phyloP scores from a whole-genome alignment of 2,797 vertebrate species.

The Catostomus latipinnis region DNA sequence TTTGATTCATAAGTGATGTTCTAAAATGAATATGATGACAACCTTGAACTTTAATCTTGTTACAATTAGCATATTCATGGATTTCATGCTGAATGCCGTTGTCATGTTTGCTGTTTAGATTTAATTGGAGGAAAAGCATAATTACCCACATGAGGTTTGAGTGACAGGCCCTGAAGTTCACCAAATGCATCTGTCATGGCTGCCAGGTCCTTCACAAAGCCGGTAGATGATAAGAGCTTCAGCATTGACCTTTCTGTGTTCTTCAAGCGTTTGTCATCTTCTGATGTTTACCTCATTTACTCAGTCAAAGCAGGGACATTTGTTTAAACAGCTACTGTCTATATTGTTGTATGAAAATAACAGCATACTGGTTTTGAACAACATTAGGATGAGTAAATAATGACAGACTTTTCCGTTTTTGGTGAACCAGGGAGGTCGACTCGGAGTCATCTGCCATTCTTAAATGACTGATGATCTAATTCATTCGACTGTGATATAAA shows the following conservation, averaged over 20 bases:
- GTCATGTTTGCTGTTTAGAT: not conserved
- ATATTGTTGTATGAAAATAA: too few relatives aligned
- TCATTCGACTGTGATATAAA: constrained; percentile 26
- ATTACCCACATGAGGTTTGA: constrained; percentile 26
- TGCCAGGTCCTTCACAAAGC: not conserved
- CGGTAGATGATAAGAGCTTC: not conserved
- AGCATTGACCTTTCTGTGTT: constrained; percentile 7
- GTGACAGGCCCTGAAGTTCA: constrained; percentile 5
- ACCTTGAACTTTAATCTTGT: not conserved
- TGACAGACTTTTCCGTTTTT: too few relatives aligned
- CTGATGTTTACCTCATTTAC: not conserved
- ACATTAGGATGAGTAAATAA: too few relatives aligned
- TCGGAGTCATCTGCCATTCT: constrained; percentile 18
- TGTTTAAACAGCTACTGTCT: too few relatives aligned
- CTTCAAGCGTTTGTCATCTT: not conserved
- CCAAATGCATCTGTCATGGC: not conserved
- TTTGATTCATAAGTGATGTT: not conserved
- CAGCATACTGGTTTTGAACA: too few relatives aligned
- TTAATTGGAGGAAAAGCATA: not conserved
- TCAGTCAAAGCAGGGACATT: not conserved
- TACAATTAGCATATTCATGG: not conserved
- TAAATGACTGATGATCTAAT: constrained; percentile 21
- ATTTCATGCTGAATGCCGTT: constrained; percentile 15
- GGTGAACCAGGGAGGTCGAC: too few relatives aligned
- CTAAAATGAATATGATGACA: not conserved